Conservation (phyloP, 2,888 invertebrate species). For the Erebia palarica region DNA sequence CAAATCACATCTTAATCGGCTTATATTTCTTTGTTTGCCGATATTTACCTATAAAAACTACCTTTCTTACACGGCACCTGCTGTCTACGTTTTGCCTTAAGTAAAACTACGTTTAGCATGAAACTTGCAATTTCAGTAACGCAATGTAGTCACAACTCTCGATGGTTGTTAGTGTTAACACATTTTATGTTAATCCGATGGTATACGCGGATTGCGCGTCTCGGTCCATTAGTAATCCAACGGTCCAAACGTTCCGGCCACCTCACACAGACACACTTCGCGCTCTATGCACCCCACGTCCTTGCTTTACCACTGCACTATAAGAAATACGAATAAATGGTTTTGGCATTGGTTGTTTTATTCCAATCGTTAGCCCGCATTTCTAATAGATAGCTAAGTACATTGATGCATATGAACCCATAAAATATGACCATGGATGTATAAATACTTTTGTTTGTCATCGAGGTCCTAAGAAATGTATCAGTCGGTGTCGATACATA, state of each 20-base stretch:
- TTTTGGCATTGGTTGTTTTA: slow-evolving; percentile 21
- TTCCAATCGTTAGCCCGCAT: slow-evolving; percentile 23
- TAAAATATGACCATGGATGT: slow-evolving; percentile 17
- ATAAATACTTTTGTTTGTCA: slow-evolving; percentile 8
- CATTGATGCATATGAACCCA: slow-evolving; percentile 15
- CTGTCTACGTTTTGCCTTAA: background rate
- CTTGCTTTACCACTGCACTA: slow-evolving; percentile 29
- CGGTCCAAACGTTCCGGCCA: slow-evolving; percentile 37
- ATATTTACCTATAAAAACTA: background rate
- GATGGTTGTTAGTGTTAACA: slow-evolving; percentile 1
- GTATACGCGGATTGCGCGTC: slow-evolving; percentile 15
- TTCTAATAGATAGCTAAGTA: slow-evolving; percentile 1
- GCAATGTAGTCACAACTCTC: background rate
- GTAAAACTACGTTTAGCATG: too few species aligned
- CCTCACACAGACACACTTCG: slow-evolving; percentile 36
- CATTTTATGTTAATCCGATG: slow-evolving; percentile 13
- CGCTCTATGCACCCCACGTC: slow-evolving; percentile 36
- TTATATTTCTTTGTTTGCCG: background rate
- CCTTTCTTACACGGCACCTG: too few species aligned
- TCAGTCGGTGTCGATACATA: too few species aligned
- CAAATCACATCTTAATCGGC: too few species aligned
- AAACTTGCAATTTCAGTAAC: background rate
- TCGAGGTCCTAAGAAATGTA: background rate
- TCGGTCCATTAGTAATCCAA: slow-evolving; percentile 20
- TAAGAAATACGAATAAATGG: slow-evolving; percentile 22